Evolutionary conservation across 2,888 invertebrate species (phyloP).

Genomic region (Rhimphoctona megacephalus): DNA sequence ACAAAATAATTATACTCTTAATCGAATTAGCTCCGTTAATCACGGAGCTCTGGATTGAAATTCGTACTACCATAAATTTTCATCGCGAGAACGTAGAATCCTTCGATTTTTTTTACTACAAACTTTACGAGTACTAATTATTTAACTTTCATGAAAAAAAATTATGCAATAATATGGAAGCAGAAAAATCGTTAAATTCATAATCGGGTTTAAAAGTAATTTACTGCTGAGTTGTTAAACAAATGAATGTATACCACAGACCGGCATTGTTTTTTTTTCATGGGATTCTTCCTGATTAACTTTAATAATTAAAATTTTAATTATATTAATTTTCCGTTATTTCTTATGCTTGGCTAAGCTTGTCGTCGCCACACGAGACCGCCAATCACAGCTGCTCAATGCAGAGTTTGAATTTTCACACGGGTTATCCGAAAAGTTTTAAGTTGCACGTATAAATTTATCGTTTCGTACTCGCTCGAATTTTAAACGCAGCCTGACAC

Average conservation of each 20-base stretch:
- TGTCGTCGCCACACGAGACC: background rate
- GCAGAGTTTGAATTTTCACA: constrained; percentile 19
- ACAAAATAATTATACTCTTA: constrained; percentile 46
- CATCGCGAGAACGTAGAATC: background rate
- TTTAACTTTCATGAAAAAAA: background rate
- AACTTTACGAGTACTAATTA: background rate
- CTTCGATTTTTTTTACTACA: background rate
- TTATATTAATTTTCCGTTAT: background rate
- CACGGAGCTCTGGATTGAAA: constrained; percentile 31
- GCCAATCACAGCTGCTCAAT: background rate
- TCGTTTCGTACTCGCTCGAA: background rate
- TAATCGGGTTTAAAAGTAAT: constrained; percentile 2
- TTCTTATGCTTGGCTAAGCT: background rate
- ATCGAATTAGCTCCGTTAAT: constrained; percentile 35
- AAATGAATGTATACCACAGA: background rate
- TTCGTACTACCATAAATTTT: constrained; percentile 50
- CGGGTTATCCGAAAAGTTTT: constrained; percentile 17
- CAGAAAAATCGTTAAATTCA: constrained; percentile 3
- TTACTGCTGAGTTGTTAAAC: background rate
- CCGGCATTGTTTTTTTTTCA: background rate
- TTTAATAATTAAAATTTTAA: background rate
- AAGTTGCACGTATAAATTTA: background rate
- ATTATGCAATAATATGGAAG: background rate
- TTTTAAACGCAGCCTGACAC: background rate
- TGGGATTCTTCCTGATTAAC: background rate